Conservation (phyloP, 1,140 invertebrate species). For the Bombus huntii region DNA sequence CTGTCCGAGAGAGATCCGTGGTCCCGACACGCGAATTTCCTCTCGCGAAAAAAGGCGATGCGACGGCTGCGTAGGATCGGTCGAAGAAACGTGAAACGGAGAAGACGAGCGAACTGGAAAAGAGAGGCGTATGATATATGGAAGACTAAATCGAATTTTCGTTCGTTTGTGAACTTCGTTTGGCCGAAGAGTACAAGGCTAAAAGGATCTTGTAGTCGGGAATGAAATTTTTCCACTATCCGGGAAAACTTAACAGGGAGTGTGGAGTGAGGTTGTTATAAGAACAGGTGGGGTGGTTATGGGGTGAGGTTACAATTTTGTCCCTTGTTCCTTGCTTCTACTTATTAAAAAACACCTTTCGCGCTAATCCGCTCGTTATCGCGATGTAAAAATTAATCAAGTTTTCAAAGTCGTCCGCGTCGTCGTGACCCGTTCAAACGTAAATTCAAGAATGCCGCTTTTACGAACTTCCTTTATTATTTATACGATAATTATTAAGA, state of each 20-base stretch:
- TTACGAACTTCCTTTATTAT: conserved; percentile 31
- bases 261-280: background rate
- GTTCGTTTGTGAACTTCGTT: conserved; percentile 80
- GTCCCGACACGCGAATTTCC: conserved; percentile 52
- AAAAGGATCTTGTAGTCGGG: conserved; percentile 65
- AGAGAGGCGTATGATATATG: conserved; percentile 76
- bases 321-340: conserved; percentile 8
- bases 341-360: background rate
- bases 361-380: conserved; percentile 15
- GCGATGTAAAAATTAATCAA: conserved; percentile 48
- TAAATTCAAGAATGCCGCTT: conserved; percentile 19
- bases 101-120: conserved; percentile 16
- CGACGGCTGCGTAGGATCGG: conserved; percentile 19
- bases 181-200: conserved; percentile 62
- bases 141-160: conserved; percentile 79
- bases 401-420: background rate
- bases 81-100: conserved; percentile 12
- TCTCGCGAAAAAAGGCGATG: background rate
- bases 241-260: conserved; percentile 59
- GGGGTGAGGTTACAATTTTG: background rate
- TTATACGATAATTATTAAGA: conserved; percentile 50
- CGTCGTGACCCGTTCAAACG: background rate
- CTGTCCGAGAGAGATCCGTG: conserved; percentile 40
- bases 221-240: conserved; percentile 68
- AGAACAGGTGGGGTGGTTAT: background rate